Evolutionary conservation across 2,888 invertebrate genomes (phyloP).

Genomic region (Tetropium fuscum): DNA sequence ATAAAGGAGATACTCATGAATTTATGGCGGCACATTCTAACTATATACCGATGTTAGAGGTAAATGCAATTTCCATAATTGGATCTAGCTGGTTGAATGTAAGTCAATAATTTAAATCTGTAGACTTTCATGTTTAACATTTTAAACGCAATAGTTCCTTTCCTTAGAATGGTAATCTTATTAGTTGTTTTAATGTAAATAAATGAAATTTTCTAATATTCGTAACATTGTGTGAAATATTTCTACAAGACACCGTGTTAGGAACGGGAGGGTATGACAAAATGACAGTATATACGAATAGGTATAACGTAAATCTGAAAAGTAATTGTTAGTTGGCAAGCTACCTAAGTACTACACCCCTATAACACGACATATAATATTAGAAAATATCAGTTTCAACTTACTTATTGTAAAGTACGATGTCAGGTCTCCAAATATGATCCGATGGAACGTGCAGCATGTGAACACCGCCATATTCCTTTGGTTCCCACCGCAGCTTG

Average conservation of each 20-base stretch:
- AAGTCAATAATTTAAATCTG: too few species aligned
- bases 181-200: too few species aligned
- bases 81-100: too few species aligned
- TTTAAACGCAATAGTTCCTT: too few species aligned
- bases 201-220: too few species aligned
- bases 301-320: slow-evolving; percentile 33
- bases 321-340: slow-evolving; percentile 37
- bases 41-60: too few species aligned
- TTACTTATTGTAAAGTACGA: slow-evolving; percentile 95
- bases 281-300: not conserved
- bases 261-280: not conserved
- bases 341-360: slow-evolving; percentile 20
- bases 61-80: too few species aligned
- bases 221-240: slow-evolving; percentile 15
- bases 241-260: not conserved
- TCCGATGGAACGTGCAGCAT: slow-evolving; percentile 97
- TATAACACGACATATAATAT: slow-evolving; percentile 20
- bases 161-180: too few species aligned
- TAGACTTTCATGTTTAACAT: too few species aligned
- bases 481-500: slow-evolving; percentile 95
- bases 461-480: slow-evolving; percentile 93
- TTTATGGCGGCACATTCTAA: too few species aligned
- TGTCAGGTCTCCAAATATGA: slow-evolving; percentile 97
- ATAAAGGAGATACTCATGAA: too few species aligned
- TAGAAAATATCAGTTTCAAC: slow-evolving; percentile 59